These are phyloP conservation scores for Oscheius myriophilus DNA, from an alignment of 2,888 invertebrate genomes.

Conservation along the genomic window DNA sequence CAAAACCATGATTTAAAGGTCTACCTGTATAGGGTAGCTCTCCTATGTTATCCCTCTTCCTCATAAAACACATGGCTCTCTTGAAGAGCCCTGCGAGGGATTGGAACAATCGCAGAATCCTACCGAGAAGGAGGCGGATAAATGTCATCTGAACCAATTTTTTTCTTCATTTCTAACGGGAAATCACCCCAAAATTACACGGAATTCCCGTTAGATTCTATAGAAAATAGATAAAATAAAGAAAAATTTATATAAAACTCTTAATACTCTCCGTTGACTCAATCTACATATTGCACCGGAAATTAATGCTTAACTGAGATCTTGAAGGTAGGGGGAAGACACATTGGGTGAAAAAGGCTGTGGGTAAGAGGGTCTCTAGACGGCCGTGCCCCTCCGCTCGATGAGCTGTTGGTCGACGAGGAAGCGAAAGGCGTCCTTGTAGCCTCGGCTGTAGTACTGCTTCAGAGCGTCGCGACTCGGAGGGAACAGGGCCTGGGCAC, in stretches of 20 bases:
- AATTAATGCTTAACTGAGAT: neutral
- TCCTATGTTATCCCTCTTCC: slow-evolving; percentile 49
- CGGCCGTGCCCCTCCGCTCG: slow-evolving; percentile 20
- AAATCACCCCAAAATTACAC: too few relatives aligned
- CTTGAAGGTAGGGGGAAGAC: neutral
- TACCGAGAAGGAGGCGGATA: slow-evolving; percentile 28
- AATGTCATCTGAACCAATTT: slow-evolving; percentile 29
- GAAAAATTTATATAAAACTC: neutral
- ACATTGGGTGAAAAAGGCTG: neutral
- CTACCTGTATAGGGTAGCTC: slow-evolving; percentile 51
- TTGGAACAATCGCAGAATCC: slow-evolving; percentile 35
- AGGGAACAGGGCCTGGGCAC: slow-evolving; percentile 71
- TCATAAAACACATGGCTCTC: slow-evolving; percentile 37
- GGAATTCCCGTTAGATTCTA: too few relatives aligned
- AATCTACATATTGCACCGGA: neutral
- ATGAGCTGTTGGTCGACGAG: slow-evolving; percentile 53
- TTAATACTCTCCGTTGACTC: neutral
- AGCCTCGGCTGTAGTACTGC: slow-evolving; percentile 71
- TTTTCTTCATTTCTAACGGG: too few relatives aligned
- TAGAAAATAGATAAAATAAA: too few relatives aligned
- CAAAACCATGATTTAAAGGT: neutral
- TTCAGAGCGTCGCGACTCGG: slow-evolving; percentile 67
- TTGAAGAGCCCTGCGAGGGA: slow-evolving; percentile 29
- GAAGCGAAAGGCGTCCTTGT: slow-evolving; percentile 70
- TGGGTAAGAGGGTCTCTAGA: neutral